phyloP scores from a whole-genome alignment of 2,888 invertebrate species.

The Flabesymbios commensalis region DNA sequence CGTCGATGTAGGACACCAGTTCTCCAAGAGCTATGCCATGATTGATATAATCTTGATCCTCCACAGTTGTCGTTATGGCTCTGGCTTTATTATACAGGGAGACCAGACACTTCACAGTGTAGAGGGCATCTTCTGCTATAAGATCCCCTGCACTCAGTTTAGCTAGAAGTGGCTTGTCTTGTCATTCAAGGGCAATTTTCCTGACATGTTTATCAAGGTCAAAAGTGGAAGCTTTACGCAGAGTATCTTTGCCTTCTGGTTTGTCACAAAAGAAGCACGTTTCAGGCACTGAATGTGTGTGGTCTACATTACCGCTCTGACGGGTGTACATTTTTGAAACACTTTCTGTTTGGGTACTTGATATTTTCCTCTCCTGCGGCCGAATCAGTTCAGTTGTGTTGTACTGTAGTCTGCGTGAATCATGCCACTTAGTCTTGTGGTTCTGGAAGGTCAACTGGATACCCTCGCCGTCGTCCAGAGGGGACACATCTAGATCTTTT shows the following conservation, averaged over 20 bases:
- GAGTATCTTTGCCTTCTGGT: neutral
- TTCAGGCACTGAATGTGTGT: neutral
- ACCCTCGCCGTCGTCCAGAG: neutral
- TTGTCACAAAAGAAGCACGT: neutral
- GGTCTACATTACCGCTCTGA: no score
- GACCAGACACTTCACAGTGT: neutral
- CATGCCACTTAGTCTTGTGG: no score
- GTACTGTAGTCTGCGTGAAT: no score
- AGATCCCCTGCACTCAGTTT: neutral
- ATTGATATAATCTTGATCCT: neutral
- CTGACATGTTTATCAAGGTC: neutral
- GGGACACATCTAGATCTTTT: neutral
- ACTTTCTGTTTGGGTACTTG: no score
- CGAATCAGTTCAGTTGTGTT: no score
- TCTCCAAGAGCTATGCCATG: neutral
- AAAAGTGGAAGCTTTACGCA: neutral
- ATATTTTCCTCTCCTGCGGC: no score
- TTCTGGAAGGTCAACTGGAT: neutral
- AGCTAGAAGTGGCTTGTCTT: neutral
- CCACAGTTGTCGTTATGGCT: neutral
- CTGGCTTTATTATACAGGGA: neutral
- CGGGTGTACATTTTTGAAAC: no score
- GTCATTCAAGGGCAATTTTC: neutral
- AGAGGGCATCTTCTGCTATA: neutral
- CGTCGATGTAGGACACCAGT: neutral